phyloP scores from a whole-genome alignment of 2,888 invertebrate species.

The Drosophila pullipes region DNA sequence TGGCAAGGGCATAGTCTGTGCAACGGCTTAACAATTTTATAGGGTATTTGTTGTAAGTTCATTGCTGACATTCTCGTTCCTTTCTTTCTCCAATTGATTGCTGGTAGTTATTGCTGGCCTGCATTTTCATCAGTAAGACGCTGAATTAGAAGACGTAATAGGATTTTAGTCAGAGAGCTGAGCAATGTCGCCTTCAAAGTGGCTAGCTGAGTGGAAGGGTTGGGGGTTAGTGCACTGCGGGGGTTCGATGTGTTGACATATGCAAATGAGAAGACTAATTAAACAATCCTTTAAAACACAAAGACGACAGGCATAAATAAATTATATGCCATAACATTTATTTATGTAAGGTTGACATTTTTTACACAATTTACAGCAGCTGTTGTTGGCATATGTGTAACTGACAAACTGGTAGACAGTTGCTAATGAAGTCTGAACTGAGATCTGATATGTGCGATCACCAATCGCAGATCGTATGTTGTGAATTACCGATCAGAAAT shows the following conservation, averaged over 20 bases:
- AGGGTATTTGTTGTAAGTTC: conserved; percentile 19
- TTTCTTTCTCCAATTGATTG: too few relatives aligned
- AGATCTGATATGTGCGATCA: conserved; percentile 36
- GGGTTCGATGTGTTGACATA: conserved; percentile 66
- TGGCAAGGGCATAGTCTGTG: background rate
- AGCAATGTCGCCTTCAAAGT: conserved; percentile 23
- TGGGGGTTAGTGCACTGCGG: conserved; percentile 10
- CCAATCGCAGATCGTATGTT: conserved; percentile 22
- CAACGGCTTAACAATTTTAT: background rate
- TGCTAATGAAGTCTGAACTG: conserved; percentile 56
- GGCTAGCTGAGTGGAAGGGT: conserved; percentile 7
- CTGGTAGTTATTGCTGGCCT: conserved; percentile 12
- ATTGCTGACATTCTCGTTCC: background rate
- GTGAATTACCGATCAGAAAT: conserved; percentile 45
- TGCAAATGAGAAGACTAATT: conserved; percentile 69
- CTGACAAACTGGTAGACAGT: conserved; percentile 73
- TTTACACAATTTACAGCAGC: conserved; percentile 64
- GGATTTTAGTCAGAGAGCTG: conserved; percentile 35
- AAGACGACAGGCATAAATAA: conserved; percentile 54
- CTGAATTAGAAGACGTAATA: conserved; percentile 63
- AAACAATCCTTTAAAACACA: conserved; percentile 54
- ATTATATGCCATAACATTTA: conserved; percentile 43
- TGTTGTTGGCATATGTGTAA: conserved; percentile 40
- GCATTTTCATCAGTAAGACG: conserved; percentile 32
- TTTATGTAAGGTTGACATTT: conserved; percentile 37